Evolutionary conservation across 2,888 invertebrate species (phyloP).

Genomic region (Biston betularia): DNA sequence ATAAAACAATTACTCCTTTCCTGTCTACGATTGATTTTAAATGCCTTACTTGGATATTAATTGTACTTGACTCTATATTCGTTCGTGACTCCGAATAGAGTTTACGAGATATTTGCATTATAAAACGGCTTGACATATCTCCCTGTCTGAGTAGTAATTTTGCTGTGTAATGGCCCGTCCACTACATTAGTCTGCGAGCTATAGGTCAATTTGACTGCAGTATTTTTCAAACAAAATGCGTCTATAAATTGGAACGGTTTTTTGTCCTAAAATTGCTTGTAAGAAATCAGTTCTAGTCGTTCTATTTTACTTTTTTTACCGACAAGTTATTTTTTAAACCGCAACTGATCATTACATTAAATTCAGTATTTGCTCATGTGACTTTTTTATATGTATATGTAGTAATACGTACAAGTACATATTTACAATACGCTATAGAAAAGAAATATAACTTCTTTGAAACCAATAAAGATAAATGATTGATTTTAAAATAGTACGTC

Average conservation of each 20-base stretch:
- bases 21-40: slow-evolving; percentile 31
- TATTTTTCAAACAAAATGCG: background rate
- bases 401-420: no score
- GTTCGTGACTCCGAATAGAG: slow-evolving; percentile 56
- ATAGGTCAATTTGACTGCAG: slow-evolving; percentile 11
- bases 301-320: no score
- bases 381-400: no score
- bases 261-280: background rate
- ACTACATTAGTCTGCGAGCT: slow-evolving; percentile 43
- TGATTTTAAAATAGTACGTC: no score
- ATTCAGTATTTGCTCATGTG: no score
- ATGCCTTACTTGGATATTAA: slow-evolving; percentile 51
- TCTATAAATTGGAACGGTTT: no score
- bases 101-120: slow-evolving; percentile 78
- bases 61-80: slow-evolving; percentile 62
- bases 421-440: no score
- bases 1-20: slow-evolving; percentile 27
- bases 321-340: no score
- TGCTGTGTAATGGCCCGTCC: slow-evolving; percentile 77
- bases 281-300: no score
- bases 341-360: no score
- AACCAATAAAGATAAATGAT: no score
- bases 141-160: slow-evolving; percentile 74
- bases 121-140: slow-evolving; percentile 75
- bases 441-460: no score